phyloP scores from a whole-genome alignment of 2,113 vertebrate species.

The Vulpes lagopus region DNA sequence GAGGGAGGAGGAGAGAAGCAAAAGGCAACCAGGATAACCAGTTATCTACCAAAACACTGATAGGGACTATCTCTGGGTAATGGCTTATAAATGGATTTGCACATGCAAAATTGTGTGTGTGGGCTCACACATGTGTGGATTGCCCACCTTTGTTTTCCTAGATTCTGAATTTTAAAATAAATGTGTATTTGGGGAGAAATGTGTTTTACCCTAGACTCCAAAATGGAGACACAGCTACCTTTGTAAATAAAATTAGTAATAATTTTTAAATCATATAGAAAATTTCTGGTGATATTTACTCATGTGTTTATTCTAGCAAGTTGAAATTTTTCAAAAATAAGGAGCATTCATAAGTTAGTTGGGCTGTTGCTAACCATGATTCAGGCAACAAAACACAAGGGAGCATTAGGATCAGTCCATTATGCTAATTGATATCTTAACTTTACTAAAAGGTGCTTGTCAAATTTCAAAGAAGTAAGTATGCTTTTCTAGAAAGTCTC shows the following conservation, averaged over 20 bases:
- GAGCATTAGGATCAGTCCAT: neutral
- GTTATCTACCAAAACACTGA: neutral
- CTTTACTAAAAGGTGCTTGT: neutral
- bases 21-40: neutral
- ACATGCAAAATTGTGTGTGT: neutral
- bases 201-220: neutral
- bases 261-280: neutral
- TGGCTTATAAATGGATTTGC: neutral
- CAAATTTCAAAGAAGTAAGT: neutral
- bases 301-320: neutral
- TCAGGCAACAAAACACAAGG: neutral
- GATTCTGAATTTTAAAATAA: neutral
- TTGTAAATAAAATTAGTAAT: neutral
- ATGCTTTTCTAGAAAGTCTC: neutral
- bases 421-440: neutral
- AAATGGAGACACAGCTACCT: neutral
- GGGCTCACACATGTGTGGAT: no score
- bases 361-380: neutral
- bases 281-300: neutral
- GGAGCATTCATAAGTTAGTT: neutral
- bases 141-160: neutral
- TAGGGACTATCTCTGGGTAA: neutral
- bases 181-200: neutral
- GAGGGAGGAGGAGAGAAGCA: neutral
- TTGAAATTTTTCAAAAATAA: neutral